Evolutionary conservation across 2,888 invertebrate genomes (phyloP).

Genomic region (Heliconius erato): DNA sequence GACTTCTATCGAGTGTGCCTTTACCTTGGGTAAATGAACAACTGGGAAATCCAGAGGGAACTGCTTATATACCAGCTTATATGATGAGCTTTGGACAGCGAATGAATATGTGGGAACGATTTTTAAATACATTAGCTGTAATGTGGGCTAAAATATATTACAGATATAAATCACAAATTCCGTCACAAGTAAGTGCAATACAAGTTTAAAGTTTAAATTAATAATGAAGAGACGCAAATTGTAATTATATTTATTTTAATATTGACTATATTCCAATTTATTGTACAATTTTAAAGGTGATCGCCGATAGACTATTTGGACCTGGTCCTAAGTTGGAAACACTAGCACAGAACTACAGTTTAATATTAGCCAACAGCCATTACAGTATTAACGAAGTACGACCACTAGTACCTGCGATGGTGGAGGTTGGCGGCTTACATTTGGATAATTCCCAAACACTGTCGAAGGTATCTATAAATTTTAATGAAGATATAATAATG

Average conservation of each 20-base stretch:
- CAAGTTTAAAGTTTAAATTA: too few relatives aligned
- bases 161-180: slow-evolving; percentile 74
- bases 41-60: slow-evolving; percentile 85
- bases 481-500: neutral
- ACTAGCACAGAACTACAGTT: slow-evolving; percentile 81
- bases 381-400: slow-evolving; percentile 84
- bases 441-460: slow-evolving; percentile 77
- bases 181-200: slow-evolving; percentile 71
- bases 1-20: slow-evolving; percentile 82
- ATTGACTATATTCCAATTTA: neutral
- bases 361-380: slow-evolving; percentile 85
- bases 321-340: slow-evolving; percentile 74
- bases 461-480: slow-evolving; percentile 68
- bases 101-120: slow-evolving; percentile 82
- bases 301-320: slow-evolving; percentile 83
- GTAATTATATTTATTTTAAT: neutral
- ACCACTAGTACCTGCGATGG: slow-evolving; percentile 83
- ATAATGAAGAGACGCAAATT: neutral
- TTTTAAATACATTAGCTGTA: slow-evolving; percentile 77
- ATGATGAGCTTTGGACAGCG: slow-evolving; percentile 81
- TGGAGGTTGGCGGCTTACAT: slow-evolving; percentile 86
- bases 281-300: slow-evolving; percentile 63
- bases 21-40: slow-evolving; percentile 86
- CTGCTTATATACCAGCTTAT: slow-evolving; percentile 85
- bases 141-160: slow-evolving; percentile 75